A percentile compares a stretch with the other conserved stretches of the same genome.
Evolutionary conservation across 1,140 invertebrate species (phyloP).

Genomic region (Solen grandis): DNA sequence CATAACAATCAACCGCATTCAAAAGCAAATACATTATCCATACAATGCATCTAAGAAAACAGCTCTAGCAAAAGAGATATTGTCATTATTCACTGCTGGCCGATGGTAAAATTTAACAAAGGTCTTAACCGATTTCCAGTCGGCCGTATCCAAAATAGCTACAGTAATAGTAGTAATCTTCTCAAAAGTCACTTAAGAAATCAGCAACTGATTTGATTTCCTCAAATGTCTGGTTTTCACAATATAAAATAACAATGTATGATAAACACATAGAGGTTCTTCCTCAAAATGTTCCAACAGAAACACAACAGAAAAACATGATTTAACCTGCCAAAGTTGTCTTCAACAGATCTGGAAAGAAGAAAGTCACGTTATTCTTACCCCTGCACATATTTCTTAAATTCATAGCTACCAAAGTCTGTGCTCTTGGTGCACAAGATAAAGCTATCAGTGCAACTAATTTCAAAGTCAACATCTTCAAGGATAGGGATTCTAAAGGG

Average conservation of each 20-base stretch:
- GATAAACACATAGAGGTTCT: slow-evolving; percentile 2
- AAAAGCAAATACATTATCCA: no score
- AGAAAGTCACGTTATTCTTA: background rate
- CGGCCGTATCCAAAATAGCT: no score
- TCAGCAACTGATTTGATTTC: slow-evolving; percentile 3
- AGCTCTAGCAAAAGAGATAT: no score
- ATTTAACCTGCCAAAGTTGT: background rate
- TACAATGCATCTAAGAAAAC: no score
- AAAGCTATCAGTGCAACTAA: slow-evolving; percentile 2
- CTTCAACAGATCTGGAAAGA: slow-evolving; percentile 24
- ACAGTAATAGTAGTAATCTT: background rate
- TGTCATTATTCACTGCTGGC: no score
- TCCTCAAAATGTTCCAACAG: slow-evolving; percentile 1
- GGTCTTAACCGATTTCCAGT: no score
- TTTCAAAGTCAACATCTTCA: slow-evolving; percentile 35
- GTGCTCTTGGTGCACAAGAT: slow-evolving; percentile 2
- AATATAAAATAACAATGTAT: background rate
- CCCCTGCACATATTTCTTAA: background rate
- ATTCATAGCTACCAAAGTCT: slow-evolving; percentile 36
- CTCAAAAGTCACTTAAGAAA: slow-evolving; percentile 21
- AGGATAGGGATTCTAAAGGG: background rate
- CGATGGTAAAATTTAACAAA: no score
- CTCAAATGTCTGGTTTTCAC: slow-evolving; percentile 1
- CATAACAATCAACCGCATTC: no score
- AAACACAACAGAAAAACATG: slow-evolving; percentile 9